Evolutionary conservation across 1,140 invertebrate genomes (phyloP).

Genomic region (Drosophila ercepeae): DNA sequence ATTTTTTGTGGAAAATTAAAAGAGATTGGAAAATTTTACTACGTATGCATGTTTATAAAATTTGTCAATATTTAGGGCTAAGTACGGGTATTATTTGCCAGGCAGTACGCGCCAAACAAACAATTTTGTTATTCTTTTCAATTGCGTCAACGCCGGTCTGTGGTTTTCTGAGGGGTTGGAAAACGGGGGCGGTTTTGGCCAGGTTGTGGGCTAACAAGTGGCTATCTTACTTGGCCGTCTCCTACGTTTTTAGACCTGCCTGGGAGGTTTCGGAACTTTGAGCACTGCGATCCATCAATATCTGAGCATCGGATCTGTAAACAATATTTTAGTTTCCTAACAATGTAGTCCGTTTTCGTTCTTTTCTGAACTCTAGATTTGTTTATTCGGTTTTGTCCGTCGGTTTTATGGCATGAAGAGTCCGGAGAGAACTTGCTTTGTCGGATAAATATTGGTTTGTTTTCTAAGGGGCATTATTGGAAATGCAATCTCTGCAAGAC

Average conservation of each 20-base stretch:
- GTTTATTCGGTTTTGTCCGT: conserved; percentile 21
- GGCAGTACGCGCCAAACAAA: conserved; percentile 26
- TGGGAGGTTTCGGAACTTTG: conserved; percentile 14
- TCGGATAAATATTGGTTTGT: conserved; percentile 18
- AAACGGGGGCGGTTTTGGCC: conserved; percentile 12
- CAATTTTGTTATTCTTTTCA: conserved; percentile 61
- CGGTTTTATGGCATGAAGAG: conserved; percentile 56
- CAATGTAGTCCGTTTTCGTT: conserved; percentile 49
- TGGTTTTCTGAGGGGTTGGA: not conserved
- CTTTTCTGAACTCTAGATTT: conserved; percentile 39
- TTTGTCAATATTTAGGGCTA: conserved; percentile 27
- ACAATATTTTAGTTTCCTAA: conserved; percentile 22
- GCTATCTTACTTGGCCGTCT: conserved; percentile 36
- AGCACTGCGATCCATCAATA: conserved; percentile 23
- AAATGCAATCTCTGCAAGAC: conserved; percentile 8
- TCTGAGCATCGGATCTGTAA: conserved; percentile 28
- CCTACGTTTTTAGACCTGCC: conserved; percentile 1
- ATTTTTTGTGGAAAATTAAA: not conserved
- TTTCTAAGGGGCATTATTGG: conserved; percentile 17
- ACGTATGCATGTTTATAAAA: conserved; percentile 11
- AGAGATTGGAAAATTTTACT: not conserved
- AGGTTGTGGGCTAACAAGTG: conserved; percentile 33
- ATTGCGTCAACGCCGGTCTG: conserved; percentile 64
- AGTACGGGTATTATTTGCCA: conserved; percentile 39
- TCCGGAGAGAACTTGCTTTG: not conserved